These are phyloP conservation scores for Bubalus kerabau DNA, from an alignment of 2,113 vertebrate species.

Conservation along the genomic window DNA sequence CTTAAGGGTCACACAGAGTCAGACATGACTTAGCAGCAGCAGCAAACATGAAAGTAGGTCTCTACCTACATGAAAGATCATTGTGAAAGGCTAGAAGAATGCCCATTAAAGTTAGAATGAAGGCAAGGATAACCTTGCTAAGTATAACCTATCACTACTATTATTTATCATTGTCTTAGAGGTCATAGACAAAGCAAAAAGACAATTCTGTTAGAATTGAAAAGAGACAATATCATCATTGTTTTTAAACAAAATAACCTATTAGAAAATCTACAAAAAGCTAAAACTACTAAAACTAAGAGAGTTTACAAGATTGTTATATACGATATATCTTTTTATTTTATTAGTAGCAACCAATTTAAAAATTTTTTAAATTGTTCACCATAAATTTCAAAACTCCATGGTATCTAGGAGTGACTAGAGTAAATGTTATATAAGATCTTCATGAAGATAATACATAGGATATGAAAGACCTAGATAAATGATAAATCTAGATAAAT, in stretches of 20 bases:
- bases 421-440: background rate
- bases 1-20: background rate
- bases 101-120: background rate
- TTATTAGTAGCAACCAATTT: background rate
- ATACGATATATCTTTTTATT: background rate
- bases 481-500: background rate
- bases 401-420: background rate
- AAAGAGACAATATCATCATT: background rate
- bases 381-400: background rate
- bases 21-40: too few relatives aligned
- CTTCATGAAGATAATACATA: background rate
- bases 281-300: background rate
- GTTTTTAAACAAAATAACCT: background rate
- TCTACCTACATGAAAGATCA: background rate
- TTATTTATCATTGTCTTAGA: background rate
- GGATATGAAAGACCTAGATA: background rate
- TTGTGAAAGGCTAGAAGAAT: background rate
- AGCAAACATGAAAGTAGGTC: background rate
- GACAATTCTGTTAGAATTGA: background rate
- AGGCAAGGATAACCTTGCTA: background rate
- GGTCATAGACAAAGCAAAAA: background rate
- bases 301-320: background rate
- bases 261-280: background rate
- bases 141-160: background rate
- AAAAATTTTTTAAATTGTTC: background rate